Conservation (phyloP, 2,888 invertebrate species). For the Dichetophora obliterata region DNA sequence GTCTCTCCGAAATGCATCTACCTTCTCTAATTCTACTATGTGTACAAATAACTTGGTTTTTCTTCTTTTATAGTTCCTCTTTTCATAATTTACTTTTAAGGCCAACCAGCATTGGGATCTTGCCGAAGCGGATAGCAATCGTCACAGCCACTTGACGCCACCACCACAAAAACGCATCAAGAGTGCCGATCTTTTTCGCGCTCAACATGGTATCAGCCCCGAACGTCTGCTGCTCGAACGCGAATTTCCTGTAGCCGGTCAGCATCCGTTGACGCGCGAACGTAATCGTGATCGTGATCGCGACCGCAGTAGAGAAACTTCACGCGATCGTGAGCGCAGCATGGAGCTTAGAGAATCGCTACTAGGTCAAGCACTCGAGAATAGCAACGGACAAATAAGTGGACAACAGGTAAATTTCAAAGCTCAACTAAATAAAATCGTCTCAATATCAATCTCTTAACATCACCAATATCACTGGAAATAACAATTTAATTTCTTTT, state of each 20-base stretch:
- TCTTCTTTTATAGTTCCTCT: neutral
- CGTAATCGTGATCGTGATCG: conserved; percentile 61
- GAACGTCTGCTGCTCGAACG: conserved; percentile 68
- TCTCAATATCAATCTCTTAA: too few relatives aligned
- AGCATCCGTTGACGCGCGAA: conserved; percentile 67
- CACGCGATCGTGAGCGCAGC: conserved; percentile 72
- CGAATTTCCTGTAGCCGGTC: conserved; percentile 66
- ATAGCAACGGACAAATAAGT: conserved; percentile 73
- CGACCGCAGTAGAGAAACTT: conserved; percentile 65
- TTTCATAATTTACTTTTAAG: too few relatives aligned
- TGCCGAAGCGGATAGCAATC: conserved; percentile 69
- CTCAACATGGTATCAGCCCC: conserved; percentile 73
- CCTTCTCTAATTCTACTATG: too few relatives aligned
- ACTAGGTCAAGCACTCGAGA: conserved; percentile 82
- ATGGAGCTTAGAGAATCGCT: conserved; percentile 80
- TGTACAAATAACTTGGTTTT: neutral
- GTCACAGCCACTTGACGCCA: conserved; percentile 71
- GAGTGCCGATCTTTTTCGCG: conserved; percentile 78
- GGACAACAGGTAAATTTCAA: conserved; percentile 60
- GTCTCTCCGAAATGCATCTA: too few relatives aligned
- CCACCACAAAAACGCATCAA: conserved; percentile 80
- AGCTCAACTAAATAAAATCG: too few relatives aligned
- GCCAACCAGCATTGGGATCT: conserved; percentile 74
- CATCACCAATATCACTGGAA: too few relatives aligned
- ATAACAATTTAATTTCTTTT: too few relatives aligned